A percentile compares a stretch with the other conserved stretches of the same genome.
Evolutionary conservation across 2,113 vertebrate genomes (phyloP).

Genomic region (Buteo buteo): DNA sequence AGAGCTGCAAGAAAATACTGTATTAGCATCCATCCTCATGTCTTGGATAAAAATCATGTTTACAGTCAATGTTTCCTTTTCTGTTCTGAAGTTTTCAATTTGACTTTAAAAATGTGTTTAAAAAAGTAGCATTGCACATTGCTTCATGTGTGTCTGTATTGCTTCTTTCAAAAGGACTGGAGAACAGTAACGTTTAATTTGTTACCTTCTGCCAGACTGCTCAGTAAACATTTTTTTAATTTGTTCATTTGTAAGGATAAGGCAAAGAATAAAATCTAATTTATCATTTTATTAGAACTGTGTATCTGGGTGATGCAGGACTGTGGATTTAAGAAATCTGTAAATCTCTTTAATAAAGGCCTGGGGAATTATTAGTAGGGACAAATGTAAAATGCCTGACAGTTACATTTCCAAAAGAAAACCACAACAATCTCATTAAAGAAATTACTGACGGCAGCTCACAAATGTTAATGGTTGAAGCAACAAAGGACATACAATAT

Average conservation of each 20-base stretch:
- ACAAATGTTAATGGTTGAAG: slow-evolving; percentile 89
- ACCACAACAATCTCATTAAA: slow-evolving; percentile 92
- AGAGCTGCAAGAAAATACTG: slow-evolving; percentile 29
- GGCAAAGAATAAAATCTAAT: slow-evolving; percentile 68
- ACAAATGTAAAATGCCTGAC: slow-evolving; percentile 81
- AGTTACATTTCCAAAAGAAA: slow-evolving; percentile 76
- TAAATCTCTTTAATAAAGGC: slow-evolving; percentile 85
- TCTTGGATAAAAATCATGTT: neutral
- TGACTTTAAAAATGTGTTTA: slow-evolving; percentile 18
- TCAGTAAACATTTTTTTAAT: slow-evolving; percentile 73
- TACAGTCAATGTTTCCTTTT: neutral
- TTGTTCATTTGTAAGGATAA: slow-evolving; percentile 68
- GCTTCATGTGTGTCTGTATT: neutral
- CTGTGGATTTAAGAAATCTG: slow-evolving; percentile 78
- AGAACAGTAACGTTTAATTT: slow-evolving; percentile 45
- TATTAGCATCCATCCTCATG: neutral
- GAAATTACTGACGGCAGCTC: slow-evolving; percentile 88
- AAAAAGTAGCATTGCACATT: neutral
- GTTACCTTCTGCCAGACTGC: slow-evolving; percentile 51
- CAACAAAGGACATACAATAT: slow-evolving; percentile 84
- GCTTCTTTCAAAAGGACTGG: slow-evolving; percentile 24
- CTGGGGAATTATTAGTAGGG: slow-evolving; percentile 82
- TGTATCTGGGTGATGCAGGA: slow-evolving; percentile 72
- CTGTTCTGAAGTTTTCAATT: slow-evolving; percentile 9
- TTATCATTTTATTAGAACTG: slow-evolving; percentile 72